These are phyloP conservation scores for Acinonyx jubatus DNA, from an alignment of 2,113 vertebrate genomes.

Conservation along the genomic window DNA sequence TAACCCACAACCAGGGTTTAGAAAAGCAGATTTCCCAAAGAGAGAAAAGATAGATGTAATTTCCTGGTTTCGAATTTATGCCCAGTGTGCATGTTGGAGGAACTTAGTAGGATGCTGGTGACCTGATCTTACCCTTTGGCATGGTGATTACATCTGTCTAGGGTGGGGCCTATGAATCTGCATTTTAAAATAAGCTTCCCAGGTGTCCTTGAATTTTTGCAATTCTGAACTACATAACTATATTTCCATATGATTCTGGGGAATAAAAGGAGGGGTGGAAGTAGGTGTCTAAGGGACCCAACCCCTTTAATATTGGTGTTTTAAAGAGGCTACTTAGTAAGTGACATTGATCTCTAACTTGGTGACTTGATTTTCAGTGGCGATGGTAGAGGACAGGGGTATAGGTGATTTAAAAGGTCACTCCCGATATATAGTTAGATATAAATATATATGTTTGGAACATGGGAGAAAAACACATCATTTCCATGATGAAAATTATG, in stretches of 20 bases:
- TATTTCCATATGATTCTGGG: background rate
- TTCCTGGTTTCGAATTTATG: background rate
- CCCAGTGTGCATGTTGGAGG: background rate
- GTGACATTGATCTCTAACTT: background rate
- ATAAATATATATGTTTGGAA: background rate
- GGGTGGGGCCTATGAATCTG: background rate
- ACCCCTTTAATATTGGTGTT: background rate
- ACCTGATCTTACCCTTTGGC: background rate
- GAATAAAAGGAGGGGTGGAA: background rate
- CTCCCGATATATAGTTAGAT: background rate
- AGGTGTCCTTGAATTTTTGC: background rate
- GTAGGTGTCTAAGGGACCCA: background rate
- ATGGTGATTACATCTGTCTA: background rate
- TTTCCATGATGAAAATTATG: background rate
- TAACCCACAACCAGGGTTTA: background rate
- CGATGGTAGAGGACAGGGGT: background rate
- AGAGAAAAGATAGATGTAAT: background rate
- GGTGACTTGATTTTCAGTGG: slow-evolving; percentile 11
- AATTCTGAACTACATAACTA: background rate
- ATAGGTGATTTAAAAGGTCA: background rate
- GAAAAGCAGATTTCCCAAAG: background rate
- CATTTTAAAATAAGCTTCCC: background rate
- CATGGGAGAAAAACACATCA: background rate
- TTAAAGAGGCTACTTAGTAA: background rate
- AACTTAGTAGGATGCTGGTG: background rate